Percentiles rank a stretch among this genome's conserved stretches.
Conservation (phyloP, 2,797 vertebrate genomes). For the Sciurus vulgaris region DNA sequence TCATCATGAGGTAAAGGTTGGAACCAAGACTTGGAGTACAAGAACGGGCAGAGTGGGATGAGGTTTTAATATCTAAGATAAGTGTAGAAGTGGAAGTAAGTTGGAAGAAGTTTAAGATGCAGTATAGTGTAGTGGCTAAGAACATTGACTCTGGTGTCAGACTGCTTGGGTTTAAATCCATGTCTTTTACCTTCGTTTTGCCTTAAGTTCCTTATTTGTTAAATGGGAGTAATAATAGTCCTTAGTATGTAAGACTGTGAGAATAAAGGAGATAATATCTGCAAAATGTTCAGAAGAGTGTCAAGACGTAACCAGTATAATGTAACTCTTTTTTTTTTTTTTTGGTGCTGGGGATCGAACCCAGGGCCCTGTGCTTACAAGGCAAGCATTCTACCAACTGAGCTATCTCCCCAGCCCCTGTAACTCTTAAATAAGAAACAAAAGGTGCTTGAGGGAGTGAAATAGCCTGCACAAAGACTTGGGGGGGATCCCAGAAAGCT, state of each 20-base stretch:
- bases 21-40: not conserved
- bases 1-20: slow-evolving; percentile 25
- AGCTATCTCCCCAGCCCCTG: too few relatives aligned
- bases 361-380: too few relatives aligned
- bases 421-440: slow-evolving; percentile 15
- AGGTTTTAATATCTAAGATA: not conserved
- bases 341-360: too few relatives aligned
- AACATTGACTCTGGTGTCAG: not conserved
- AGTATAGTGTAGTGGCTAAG: not conserved
- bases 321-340: too few relatives aligned
- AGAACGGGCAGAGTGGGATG: not conserved
- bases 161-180: not conserved
- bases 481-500: not conserved
- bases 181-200: not conserved
- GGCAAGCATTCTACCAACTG: too few relatives aligned
- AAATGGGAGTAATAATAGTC: slow-evolving; percentile 1
- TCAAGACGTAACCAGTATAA: not conserved
- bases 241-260: not conserved
- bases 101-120: slow-evolving; percentile 24
- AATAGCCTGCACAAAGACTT: slow-evolving; percentile 17
- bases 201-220: slow-evolving; percentile 12
- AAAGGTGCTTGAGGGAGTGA: not conserved
- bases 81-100: not conserved
- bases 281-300: slow-evolving; percentile 44
- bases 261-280: slow-evolving; percentile 37